A percentile compares a stretch with the other conserved stretches of the same genome.
phyloP scores from a whole-genome alignment of 2,888 invertebrate genomes.

The Troides oblongomaculatus region DNA sequence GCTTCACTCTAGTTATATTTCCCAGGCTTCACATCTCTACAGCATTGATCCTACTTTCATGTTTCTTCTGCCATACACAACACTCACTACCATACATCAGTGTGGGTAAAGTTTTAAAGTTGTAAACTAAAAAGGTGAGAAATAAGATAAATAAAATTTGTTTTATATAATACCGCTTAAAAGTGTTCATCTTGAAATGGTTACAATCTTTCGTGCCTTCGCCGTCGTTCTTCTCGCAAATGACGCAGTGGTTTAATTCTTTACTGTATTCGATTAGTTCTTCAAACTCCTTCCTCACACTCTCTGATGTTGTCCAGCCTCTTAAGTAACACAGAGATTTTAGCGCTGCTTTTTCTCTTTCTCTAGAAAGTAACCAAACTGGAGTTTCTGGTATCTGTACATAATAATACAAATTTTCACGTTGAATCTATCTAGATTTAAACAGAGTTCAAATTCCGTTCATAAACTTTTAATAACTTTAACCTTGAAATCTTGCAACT shows the following conservation, averaged over 20 bases:
- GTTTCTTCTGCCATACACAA: too few relatives aligned
- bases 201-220: conserved; percentile 48
- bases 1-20: too few relatives aligned
- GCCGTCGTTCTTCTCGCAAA: conserved; percentile 50
- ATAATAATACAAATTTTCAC: not conserved
- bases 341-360: conserved; percentile 72
- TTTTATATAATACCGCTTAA: conserved; percentile 48
- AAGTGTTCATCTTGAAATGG: conserved; percentile 55
- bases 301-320: conserved; percentile 74
- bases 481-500: too few relatives aligned
- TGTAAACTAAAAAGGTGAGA: not conserved
- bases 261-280: conserved; percentile 63
- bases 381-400: conserved; percentile 79
- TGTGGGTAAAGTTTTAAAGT: too few relatives aligned
- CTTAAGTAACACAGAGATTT: conserved; percentile 76
- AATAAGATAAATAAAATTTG: not conserved
- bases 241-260: conserved; percentile 55
- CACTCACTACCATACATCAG: too few relatives aligned
- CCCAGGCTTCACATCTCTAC: too few relatives aligned
- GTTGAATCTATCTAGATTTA: too few relatives aligned
- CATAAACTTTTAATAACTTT: too few relatives aligned
- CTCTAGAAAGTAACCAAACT: conserved; percentile 76
- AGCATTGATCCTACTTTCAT: too few relatives aligned
- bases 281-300: conserved; percentile 73
- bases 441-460: too few relatives aligned